Evolutionary conservation across 1,140 invertebrate species (phyloP).

Genomic region (Hirudo medicinalis): DNA sequence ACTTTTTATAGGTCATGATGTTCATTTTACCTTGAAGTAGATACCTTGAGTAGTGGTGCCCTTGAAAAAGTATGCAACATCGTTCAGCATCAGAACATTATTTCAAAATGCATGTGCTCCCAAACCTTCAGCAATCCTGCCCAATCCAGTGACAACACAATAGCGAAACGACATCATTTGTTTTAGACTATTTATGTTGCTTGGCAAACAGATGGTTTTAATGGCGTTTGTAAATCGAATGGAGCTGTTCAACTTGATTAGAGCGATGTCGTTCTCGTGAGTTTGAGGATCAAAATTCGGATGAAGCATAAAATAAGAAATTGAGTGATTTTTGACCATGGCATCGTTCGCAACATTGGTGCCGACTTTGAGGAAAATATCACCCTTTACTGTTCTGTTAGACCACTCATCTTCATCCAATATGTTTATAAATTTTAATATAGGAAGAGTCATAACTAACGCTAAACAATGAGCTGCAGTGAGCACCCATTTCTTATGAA

Average conservation of each 20-base stretch:
- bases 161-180: background rate
- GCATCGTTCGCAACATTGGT: no score
- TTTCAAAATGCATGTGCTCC: background rate
- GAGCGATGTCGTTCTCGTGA: background rate
- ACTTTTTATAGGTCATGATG: slow-evolving; percentile 2
- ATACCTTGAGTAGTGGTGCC: background rate
- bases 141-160: slow-evolving; percentile 2
- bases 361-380: no score
- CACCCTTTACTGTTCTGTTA: no score
- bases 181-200: background rate
- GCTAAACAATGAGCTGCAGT: background rate
- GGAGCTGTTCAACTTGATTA: background rate
- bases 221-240: background rate
- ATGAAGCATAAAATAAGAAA: background rate
- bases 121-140: background rate
- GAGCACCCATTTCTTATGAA: background rate
- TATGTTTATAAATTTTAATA: no score
- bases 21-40: slow-evolving; percentile 8
- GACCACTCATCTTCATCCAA: no score
- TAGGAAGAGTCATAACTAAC: background rate
- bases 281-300: background rate
- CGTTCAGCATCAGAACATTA: background rate
- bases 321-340: no score
- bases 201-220: background rate
- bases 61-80: background rate